Conservation (phyloP, 1,140 invertebrate genomes). For the Xylocopa sonorina region DNA sequence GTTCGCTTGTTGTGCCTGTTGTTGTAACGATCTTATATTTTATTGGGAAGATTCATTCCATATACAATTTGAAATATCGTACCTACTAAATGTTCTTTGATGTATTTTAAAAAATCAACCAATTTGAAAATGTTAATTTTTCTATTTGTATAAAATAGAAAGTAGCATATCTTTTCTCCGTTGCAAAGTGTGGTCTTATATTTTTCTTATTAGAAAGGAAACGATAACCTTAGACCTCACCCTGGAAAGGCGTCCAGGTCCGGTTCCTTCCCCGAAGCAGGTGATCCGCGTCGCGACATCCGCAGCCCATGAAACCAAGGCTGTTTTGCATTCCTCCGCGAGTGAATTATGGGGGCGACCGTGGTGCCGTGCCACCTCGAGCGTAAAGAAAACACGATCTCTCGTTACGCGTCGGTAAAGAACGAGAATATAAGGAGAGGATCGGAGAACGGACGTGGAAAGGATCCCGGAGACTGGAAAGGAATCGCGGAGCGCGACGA, state of each 20-base stretch:
- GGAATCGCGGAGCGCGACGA: slow-evolving; percentile 17
- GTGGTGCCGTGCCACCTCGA: slow-evolving; percentile 45
- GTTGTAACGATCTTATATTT: too few relatives aligned
- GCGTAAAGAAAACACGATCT: slow-evolving; percentile 68
- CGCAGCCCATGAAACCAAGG: slow-evolving; percentile 7
- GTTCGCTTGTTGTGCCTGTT: too few relatives aligned
- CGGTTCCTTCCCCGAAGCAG: background rate
- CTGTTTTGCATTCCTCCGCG: slow-evolving; percentile 57
- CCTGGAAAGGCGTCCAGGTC: background rate
- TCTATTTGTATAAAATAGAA: too few relatives aligned
- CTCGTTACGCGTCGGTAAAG: slow-evolving; percentile 69
- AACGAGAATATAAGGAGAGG: slow-evolving; percentile 54
- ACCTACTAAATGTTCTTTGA: too few relatives aligned
- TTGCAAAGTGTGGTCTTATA: too few relatives aligned
- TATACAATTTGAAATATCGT: background rate
- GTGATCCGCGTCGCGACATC: slow-evolving; percentile 39
- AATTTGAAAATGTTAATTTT: too few relatives aligned
- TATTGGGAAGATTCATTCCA: background rate
- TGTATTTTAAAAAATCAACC: too few relatives aligned
- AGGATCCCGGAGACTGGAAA: background rate
- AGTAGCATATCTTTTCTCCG: too few relatives aligned
- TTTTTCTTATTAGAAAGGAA: too few relatives aligned
- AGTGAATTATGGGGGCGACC: slow-evolving; percentile 58
- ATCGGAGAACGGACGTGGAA: background rate
- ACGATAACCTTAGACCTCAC: background rate